Percentiles rank a stretch among this genome's conserved stretches.
Evolutionary conservation across 2,113 vertebrate species (phyloP).

Genomic region (Uria aalge): DNA sequence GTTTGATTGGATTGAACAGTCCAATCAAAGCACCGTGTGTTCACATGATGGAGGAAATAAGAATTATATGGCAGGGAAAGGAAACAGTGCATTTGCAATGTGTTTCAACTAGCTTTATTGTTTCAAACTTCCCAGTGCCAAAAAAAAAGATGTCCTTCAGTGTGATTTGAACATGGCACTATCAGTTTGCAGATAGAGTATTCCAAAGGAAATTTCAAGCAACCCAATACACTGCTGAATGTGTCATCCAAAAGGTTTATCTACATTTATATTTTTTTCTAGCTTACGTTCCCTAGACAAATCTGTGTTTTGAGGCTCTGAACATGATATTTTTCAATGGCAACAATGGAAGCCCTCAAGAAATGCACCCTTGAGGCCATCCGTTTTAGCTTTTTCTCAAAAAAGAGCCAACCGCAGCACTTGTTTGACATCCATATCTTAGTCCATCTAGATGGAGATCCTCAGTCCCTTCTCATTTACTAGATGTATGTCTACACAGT

Average conservation of each 20-base stretch:
- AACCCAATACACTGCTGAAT: neutral
- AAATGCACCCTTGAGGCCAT: fast-evolving
- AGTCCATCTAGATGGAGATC: neutral
- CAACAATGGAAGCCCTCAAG: neutral
- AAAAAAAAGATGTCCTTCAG: neutral
- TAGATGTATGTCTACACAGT: neutral
- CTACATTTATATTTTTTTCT: neutral
- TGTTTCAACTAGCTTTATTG: neutral
- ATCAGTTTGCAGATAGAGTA: neutral
- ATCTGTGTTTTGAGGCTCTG: neutral
- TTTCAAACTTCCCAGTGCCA: neutral
- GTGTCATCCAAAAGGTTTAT: neutral
- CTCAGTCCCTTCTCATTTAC: neutral
- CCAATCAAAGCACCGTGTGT: neutral
- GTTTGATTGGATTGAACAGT: neutral
- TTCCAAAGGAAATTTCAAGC: neutral
- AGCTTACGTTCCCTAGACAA: neutral
- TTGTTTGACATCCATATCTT: fast-evolving
- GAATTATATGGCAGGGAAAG: neutral
- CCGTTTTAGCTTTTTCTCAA: neutral
- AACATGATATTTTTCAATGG: neutral
- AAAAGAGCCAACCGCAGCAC: neutral
- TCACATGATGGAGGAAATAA: neutral
- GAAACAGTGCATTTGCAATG: neutral
- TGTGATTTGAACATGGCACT: neutral